Evolutionary conservation across 1,140 invertebrate species (phyloP), one percentile per base, ranked within the genome.

Genomic region (Galleria mellonella): DNA sequence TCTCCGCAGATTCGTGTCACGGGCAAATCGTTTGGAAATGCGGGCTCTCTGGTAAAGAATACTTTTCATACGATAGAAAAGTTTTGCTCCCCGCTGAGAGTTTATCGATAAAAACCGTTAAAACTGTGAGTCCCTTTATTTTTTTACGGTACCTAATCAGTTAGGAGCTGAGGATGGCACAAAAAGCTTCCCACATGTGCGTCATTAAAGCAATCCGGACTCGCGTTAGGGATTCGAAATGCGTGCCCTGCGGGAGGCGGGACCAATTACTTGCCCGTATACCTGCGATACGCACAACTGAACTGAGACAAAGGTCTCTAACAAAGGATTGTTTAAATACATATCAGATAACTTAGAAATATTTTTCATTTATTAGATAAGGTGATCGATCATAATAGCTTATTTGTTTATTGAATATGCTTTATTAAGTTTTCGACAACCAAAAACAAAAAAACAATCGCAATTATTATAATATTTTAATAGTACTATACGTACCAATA

Each of bases 131-230:
- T 28, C 12, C 33, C 36, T 44, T 33, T 33, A 28, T 44, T 14
- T 50, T n/a, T 23, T 23, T 23, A 23, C 17, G 17, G 17, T 23
- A 23, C 17, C 17, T 23, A 23, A 23, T 23, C 17, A 23, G 17
- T 23, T 23, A 23, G 17, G 17, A 23, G 17, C 17, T 6, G 17
- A 23, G 17, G 36, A 60, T 49, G 55, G 43, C 42, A 66, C 55
- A 68, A 71, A 75, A 67, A 62, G 43, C 43, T 48, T 23, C 17
- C 47, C 51, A 50, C 43, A 60, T 60, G 58, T 65, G 56, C 50
- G 59, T 72, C 70, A 70, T 77, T 74, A 71, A 51, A 63, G 60
- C 53, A 59, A 68, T 62, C 56, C 55, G 47, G 17, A 51, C 27
- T 39, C 38, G 51, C 53, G 55, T 66, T 61, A 50, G 61, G 63